A percentile compares a stretch with the other conserved stretches of the same genome.
phyloP scores from a whole-genome alignment of 2,888 invertebrate genomes.

The Neocrepidodera transversa region DNA sequence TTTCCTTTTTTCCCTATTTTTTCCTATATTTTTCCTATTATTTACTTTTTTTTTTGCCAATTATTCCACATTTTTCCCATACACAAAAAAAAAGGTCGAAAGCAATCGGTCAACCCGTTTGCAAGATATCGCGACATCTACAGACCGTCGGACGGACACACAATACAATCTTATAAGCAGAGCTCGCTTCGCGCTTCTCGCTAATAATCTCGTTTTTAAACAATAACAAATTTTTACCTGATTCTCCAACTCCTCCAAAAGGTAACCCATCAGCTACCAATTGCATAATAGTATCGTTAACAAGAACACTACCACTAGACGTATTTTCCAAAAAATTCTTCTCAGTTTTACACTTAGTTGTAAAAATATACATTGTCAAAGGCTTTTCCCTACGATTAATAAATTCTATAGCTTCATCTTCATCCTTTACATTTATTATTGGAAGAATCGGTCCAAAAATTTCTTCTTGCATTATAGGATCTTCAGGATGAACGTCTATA shows the following conservation, averaged over 20 bases:
- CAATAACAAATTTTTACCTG: slow-evolving; percentile 60
- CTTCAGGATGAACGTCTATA: slow-evolving; percentile 74
- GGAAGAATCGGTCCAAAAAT: slow-evolving; percentile 98
- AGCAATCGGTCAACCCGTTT: no score
- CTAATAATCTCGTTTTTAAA: no score
- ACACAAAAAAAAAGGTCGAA: no score
- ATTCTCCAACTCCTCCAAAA: slow-evolving; percentile 95
- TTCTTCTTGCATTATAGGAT: slow-evolving; percentile 89
- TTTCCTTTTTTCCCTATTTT: no score
- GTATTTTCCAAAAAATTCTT: slow-evolving; percentile 74
- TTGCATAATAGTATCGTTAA: slow-evolving; percentile 90
- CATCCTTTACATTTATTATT: slow-evolving; percentile 80
- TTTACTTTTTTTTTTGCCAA: no score
- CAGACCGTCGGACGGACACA: no score
- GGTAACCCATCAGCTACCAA: slow-evolving; percentile 87
- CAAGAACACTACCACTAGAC: slow-evolving; percentile 78
- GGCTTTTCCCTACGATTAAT: slow-evolving; percentile 92
- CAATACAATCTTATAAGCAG: no score
- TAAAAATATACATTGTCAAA: slow-evolving; percentile 87
- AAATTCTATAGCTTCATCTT: slow-evolving; percentile 89
- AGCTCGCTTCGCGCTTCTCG: no score
- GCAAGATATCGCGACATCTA: no score
- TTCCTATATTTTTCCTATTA: no score
- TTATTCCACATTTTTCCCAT: no score
- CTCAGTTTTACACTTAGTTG: slow-evolving; percentile 64